Evolutionary conservation across 1,140 invertebrate species (phyloP), one percentile per base, ranked within the genome.

Genomic region (Thaumatotibia leucotreta): DNA sequence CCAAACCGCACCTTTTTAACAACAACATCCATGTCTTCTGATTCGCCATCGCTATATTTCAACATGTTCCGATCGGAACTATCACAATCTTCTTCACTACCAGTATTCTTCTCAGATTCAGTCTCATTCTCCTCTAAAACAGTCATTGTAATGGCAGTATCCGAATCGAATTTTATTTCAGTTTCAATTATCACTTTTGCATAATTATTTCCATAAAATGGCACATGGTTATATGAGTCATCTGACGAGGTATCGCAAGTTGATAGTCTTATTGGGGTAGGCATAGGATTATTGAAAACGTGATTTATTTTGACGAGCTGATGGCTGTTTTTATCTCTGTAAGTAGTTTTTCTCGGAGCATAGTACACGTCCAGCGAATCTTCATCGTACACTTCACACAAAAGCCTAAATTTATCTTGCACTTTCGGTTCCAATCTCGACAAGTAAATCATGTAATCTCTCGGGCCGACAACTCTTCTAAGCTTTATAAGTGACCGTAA

Each of bases 71-170:
- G 77, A 32, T 89, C 89, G 22, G 83, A 86, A 65, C 83, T 89
- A 62, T 88, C 82, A 67, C 77, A 88, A 17, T 92, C 88, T n/a
- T 92, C 92, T 22, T 92, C 91, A 69, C 90, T 93, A 45, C 79
- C 83, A 14, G 75, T 79, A 54, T 80, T 82, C 69, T 82, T 84
- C 23, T 92, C 88, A 24, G 77, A 83, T 69, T 92, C 83, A 61
- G 82, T 84, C 62, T 92, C 88, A 63, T 92, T 93, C 76, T 95
- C 95, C 79, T 96, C 95, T 0, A 96, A 82, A 65, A 96, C 95
- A 1, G 95, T 95, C 95, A 96, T 96, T 0, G 95, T 96, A 8
- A 96, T 94, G 0, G 94, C 94, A 0, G 95, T 95, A 62, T 96
- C 94, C 9, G 95, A 93, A 72, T 95, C 93, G 62, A 96, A 94